Conservation (phyloP, 2,797 vertebrate genomes). For the Eulemur albifrons region DNA sequence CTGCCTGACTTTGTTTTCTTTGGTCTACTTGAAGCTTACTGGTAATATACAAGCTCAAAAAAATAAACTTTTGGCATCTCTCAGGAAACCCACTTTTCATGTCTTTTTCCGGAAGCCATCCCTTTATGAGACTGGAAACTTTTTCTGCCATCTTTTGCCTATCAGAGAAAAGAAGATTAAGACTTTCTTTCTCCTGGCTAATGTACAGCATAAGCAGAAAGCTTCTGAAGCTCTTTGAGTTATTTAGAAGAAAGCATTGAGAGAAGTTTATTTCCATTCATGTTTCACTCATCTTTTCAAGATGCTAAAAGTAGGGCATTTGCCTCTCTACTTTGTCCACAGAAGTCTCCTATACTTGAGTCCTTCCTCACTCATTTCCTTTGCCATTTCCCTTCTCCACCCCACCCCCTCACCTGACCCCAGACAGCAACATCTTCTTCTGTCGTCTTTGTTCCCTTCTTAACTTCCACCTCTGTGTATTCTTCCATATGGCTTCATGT, state of each 20-base stretch:
- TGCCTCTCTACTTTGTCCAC: slow-evolving; percentile 11
- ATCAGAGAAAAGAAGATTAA: slow-evolving; percentile 3
- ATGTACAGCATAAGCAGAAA: background rate
- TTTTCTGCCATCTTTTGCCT: background rate
- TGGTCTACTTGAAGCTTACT: slow-evolving; percentile 5
- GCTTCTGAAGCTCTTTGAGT: background rate
- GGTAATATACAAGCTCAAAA: background rate
- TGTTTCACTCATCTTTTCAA: slow-evolving; percentile 33
- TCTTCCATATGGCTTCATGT: slow-evolving; percentile 30
- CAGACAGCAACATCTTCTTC: background rate
- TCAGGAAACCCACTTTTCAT: slow-evolving; percentile 19
- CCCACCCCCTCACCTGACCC: background rate
- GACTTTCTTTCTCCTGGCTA: slow-evolving; percentile 22
- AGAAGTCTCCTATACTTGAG: slow-evolving; percentile 15
- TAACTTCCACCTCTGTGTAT: slow-evolving; percentile 24
- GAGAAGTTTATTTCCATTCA: slow-evolving; percentile 38
- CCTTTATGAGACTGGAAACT: background rate
- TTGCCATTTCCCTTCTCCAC: background rate
- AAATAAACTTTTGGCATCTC: background rate
- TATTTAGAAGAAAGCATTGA: slow-evolving; percentile 16
- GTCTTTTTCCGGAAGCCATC: slow-evolving; percentile 38
- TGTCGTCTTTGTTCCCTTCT: slow-evolving; percentile 13
- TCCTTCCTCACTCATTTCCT: slow-evolving; percentile 18
- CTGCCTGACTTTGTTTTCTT: slow-evolving; percentile 36
- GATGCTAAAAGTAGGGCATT: slow-evolving; percentile 19